Evolutionary conservation across 2,113 vertebrate genomes (phyloP).

Genomic region (Microtus pennsylvanicus): DNA sequence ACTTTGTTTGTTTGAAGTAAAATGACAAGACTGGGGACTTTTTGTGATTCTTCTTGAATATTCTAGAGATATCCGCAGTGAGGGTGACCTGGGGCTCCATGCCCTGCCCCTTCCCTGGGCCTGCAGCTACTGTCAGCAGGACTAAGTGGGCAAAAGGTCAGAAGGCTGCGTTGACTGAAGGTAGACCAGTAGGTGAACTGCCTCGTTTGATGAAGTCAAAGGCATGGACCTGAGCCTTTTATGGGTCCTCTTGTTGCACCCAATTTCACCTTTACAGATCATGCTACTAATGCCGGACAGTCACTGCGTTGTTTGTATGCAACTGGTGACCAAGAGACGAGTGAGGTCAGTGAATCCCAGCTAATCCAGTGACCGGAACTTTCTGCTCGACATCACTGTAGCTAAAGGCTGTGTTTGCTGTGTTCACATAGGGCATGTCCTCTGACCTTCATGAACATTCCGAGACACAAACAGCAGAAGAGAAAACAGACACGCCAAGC

Average conservation of each 20-base stretch:
- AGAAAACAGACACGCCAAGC: background rate
- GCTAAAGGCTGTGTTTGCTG: background rate
- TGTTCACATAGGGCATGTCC: rapidly evolving
- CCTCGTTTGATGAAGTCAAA: conserved; percentile 48
- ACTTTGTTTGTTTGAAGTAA: conserved; percentile 51
- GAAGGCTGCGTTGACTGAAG: conserved; percentile 46
- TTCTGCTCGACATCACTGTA: background rate
- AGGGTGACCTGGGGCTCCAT: conserved; percentile 5
- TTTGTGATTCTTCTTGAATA: conserved; percentile 27
- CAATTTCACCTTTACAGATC: conserved; percentile 53
- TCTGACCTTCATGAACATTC: rapidly evolving
- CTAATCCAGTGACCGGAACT: background rate
- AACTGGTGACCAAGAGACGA: conserved; percentile 18
- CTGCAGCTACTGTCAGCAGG: conserved; percentile 40
- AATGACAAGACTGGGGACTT: conserved; percentile 12
- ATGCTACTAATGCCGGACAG: background rate
- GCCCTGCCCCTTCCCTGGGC: background rate
- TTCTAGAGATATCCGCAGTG: background rate
- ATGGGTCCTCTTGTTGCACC: conserved; percentile 33
- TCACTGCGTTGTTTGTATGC: background rate
- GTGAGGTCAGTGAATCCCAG: conserved; percentile 9
- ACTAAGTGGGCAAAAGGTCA: conserved; percentile 65
- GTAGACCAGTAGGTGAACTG: conserved; percentile 12
- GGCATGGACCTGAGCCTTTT: background rate
- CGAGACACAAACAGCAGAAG: rapidly evolving